Evolutionary conservation across 2,888 invertebrate species (phyloP).

Genomic region (Clostera curtula): DNA sequence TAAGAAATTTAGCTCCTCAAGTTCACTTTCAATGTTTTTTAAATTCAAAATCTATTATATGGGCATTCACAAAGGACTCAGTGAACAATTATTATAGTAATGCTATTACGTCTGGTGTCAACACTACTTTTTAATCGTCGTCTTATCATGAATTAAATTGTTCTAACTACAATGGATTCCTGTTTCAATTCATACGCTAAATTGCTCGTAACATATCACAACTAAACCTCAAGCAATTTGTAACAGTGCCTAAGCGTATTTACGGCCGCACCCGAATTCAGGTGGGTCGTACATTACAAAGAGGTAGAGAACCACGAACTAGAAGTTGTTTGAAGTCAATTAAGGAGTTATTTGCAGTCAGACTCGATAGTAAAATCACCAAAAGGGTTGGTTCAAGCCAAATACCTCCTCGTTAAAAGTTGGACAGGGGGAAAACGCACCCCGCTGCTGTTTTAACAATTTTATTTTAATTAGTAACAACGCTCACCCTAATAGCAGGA

Average conservation of each 20-base stretch:
- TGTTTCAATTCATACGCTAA: no score
- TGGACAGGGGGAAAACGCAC: slow-evolving; percentile 49
- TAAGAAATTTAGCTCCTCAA: no score
- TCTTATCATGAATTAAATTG: no score
- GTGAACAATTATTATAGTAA: neutral
- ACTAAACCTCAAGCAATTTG: neutral
- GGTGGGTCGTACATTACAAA: slow-evolving; percentile 18
- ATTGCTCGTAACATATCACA: no score
- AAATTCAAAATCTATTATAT: no score
- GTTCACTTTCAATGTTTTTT: no score
- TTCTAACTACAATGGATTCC: no score
- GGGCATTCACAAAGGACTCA: neutral
- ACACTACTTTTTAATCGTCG: no score
- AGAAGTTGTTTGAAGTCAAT: slow-evolving; percentile 70
- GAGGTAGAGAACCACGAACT: slow-evolving; percentile 35
- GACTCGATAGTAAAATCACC: slow-evolving; percentile 71
- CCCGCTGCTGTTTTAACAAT: slow-evolving; percentile 64
- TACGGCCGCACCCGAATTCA: slow-evolving; percentile 16
- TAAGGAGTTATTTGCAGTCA: slow-evolving; percentile 70
- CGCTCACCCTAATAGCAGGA: slow-evolving; percentile 53
- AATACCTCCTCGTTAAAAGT: slow-evolving; percentile 75
- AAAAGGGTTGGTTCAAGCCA: slow-evolving; percentile 71
- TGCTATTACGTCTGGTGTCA: no score
- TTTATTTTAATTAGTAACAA: slow-evolving; percentile 72
- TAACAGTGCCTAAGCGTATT: neutral